Conservation (phyloP, 2,888 invertebrate genomes). For the Eupithecia vulgata region DNA sequence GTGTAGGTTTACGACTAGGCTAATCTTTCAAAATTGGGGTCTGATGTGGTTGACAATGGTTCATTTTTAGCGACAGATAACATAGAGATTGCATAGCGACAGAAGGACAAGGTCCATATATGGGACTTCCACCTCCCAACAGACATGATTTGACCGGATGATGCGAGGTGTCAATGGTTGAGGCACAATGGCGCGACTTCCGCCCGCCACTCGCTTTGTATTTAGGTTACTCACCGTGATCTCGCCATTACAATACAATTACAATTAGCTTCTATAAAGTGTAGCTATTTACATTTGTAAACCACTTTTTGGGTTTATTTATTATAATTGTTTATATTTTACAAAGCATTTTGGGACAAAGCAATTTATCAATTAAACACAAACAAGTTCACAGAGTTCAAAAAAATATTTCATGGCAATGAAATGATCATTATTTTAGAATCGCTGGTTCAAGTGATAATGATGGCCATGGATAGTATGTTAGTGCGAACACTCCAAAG, state of each 20-base stretch:
- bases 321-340: not conserved
- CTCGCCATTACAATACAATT: constrained; percentile 79
- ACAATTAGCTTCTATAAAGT: constrained; percentile 75
- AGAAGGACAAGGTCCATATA: constrained; percentile 19
- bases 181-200: constrained; percentile 79
- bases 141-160: constrained; percentile 77
- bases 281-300: constrained; percentile 60
- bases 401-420: not conserved
- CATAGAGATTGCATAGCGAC: constrained; percentile 2
- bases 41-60: not conserved
- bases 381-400: not conserved
- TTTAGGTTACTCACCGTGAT: constrained; percentile 83
- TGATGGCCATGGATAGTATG: not conserved
- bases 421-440: not conserved
- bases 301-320: constrained; percentile 27
- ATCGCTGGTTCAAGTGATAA: not conserved
- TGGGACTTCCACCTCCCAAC: constrained; percentile 22
- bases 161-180: constrained; percentile 83
- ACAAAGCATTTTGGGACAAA: not conserved
- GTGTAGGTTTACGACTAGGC: not conserved
- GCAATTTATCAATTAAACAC: not conserved
- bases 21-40: not conserved
- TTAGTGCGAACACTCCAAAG: not conserved
- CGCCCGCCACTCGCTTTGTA: constrained; percentile 78
- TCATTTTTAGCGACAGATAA: not conserved